Percentiles rank a stretch among this genome's conserved stretches.
Evolutionary conservation across 2,797 vertebrate genomes (phyloP).

Genomic region (Amblyraja radiata): DNA sequence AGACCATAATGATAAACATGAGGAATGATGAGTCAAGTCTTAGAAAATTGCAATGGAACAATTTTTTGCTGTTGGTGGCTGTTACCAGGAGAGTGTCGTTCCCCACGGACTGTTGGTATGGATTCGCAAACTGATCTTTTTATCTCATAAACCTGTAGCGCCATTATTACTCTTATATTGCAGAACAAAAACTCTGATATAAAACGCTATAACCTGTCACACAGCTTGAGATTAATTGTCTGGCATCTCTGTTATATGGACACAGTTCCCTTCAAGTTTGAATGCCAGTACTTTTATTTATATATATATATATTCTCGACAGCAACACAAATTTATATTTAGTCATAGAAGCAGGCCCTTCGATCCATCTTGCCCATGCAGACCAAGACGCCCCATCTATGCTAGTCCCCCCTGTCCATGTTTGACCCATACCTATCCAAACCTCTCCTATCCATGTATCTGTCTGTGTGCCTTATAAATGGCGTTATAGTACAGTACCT

Average conservation of each 20-base stretch:
- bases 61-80: neutral
- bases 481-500: no score
- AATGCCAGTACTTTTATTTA: neutral
- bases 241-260: neutral
- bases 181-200: neutral
- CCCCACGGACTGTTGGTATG: neutral
- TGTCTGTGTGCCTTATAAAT: no score
- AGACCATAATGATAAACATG: neutral
- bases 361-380: no score
- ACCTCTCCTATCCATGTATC: no score
- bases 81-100: neutral
- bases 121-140: neutral
- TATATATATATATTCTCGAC: neutral
- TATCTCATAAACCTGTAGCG: neutral
- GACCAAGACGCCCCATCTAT: no score
- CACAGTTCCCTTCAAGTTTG: neutral
- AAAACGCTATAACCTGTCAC: neutral
- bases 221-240: neutral
- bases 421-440: no score
- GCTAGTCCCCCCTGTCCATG: no score
- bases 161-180: neutral
- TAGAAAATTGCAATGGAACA: neutral
- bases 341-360: no score
- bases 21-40: neutral
- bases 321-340: no score